These are phyloP conservation scores for Carettochelys insculpta DNA, from an alignment of 2,113 vertebrate genomes.

Conservation along the genomic window DNA sequence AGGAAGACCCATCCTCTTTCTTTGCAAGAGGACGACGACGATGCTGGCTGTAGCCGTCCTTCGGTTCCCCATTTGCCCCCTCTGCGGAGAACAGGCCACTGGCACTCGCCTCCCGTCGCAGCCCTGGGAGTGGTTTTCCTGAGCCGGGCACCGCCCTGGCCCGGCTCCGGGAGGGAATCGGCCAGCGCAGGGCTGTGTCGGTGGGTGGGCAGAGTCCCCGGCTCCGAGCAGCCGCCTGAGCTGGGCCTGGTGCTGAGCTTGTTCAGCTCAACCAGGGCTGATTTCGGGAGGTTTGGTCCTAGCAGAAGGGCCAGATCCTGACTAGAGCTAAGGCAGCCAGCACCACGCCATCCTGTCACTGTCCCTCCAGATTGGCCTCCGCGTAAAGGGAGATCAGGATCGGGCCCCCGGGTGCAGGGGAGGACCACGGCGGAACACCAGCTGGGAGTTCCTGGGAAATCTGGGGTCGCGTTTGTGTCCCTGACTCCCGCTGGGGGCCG, in stretches of 20 bases:
- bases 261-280: no score
- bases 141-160: neutral
- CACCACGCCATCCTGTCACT: neutral
- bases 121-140: neutral
- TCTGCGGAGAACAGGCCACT: no score
- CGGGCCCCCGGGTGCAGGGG: neutral
- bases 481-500: no score
- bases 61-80: no score
- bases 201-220: no score
- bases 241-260: no score
- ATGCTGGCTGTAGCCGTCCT: neutral
- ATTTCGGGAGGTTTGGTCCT: neutral
- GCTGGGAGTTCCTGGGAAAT: neutral
- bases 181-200: neutral
- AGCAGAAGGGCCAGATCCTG: neutral
- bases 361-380: neutral
- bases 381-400: neutral
- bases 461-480: neutral
- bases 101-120: no score
- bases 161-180: no score
- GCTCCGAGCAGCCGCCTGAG: no score
- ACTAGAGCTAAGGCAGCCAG: neutral
- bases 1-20: neutral
- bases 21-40: neutral
- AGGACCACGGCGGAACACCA: neutral